Evolutionary conservation across 2,888 invertebrate genomes (phyloP), one percentile per base, ranked within the genome.

Genomic region (Cerceris rybyensis): DNA sequence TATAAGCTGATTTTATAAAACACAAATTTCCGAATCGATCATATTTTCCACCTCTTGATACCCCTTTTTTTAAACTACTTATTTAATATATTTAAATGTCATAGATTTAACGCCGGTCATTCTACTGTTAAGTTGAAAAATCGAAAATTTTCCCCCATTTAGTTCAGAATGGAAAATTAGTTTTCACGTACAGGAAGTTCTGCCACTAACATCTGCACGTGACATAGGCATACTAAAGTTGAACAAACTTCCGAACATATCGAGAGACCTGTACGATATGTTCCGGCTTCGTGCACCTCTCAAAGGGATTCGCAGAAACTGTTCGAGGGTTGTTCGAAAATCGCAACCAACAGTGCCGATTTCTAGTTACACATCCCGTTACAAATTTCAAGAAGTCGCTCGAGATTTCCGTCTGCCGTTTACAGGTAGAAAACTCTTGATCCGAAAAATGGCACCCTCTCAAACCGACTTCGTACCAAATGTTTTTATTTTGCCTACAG

Each of bases 381-480:
- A n/a, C 8, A 42, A 59, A 59, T 59, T 42, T 28, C 59, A 41
- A n/a, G 42, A 14, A 17, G 14, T 16, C 61, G 17, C 49, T 0
- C 43, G 14, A 61, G 43, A 59, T 0, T 43, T n/a, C 11, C 14
- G 13, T 17, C 7, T 8, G 13, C 17, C 17, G 50, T n/a, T 6
- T 54, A 69, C 11, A 63, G 49, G 46, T 49, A 42, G 28, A 46
- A 50, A 67, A 54, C 39, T 59, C 17, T 52, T 57, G 66, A 70
- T 66, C 70, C 58, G 75, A 67, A 67, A 75, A 78, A 75, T 78
- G 70, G 63, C 66, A 60, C 68, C 49, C 65, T 73, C 69, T 64
- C 75, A 54, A 28, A 28, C 61, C 50, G 28, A 57, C 55, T 54
- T 55, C 57, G 46, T 7, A 9, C 58, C 41, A 50, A 50, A 54